phyloP scores from a whole-genome alignment of 2,113 vertebrate species.

The Menura novaehollandiae region DNA sequence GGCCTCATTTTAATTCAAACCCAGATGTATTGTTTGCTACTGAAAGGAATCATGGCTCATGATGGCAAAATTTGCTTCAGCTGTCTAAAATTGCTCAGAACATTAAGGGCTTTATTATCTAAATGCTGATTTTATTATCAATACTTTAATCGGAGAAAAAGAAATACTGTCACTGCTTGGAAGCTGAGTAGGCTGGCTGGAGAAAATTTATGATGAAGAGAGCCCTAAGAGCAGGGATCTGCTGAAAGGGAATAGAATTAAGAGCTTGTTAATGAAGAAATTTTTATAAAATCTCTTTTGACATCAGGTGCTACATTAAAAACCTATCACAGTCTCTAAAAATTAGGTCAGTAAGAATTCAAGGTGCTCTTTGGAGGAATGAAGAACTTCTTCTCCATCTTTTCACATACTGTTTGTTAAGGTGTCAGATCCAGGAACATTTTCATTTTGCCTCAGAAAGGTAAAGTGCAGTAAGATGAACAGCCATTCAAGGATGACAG shows the following conservation, averaged over 20 bases:
- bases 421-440: background rate
- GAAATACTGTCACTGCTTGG: background rate
- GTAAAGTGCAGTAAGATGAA: background rate
- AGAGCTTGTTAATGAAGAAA: background rate
- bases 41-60: background rate
- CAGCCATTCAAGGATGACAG: background rate
- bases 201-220: background rate
- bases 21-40: background rate
- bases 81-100: conserved; percentile 26
- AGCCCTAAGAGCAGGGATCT: background rate
- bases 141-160: background rate
- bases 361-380: background rate
- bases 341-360: background rate
- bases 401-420: background rate
- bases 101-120: conserved; percentile 9
- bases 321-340: background rate
- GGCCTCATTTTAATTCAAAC: background rate
- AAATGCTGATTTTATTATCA: conserved; percentile 48
- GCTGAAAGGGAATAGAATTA: background rate
- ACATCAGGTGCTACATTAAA: background rate
- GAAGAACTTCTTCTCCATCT: background rate
- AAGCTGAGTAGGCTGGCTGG: background rate
- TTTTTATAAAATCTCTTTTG: background rate
- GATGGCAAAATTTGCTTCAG: conserved; percentile 20
- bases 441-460: background rate